phyloP scores from a whole-genome alignment of 2,113 vertebrate genomes.

The Riparia riparia region DNA sequence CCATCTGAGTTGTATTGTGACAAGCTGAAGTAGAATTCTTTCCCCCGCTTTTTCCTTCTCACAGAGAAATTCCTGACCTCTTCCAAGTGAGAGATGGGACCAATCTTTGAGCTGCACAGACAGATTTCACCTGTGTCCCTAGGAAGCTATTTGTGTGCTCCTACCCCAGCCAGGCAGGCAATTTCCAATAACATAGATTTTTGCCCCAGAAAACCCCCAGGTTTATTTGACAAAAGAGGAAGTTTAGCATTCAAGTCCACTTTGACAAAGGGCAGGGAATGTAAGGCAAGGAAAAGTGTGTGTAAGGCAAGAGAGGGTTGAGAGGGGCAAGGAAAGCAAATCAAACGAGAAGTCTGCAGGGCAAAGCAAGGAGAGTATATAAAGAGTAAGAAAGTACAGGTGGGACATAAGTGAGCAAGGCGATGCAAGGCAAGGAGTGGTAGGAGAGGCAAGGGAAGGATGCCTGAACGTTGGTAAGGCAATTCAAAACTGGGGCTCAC shows the following conservation, averaged over 20 bases:
- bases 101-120: not conserved
- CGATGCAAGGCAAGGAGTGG: not conserved
- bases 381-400: not conserved
- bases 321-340: not conserved
- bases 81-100: not conserved
- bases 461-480: fast-evolving
- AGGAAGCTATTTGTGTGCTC: not conserved
- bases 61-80: not conserved
- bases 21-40: not conserved
- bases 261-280: not conserved
- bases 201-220: not conserved
- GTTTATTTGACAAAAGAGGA: not conserved
- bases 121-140: not conserved
- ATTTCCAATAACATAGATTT: not conserved
- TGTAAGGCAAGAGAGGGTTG: not conserved
- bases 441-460: not conserved
- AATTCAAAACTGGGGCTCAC: not conserved
- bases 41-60: not conserved
- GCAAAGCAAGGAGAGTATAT: not conserved
- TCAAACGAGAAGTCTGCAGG: not conserved
- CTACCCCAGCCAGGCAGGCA: not conserved
- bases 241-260: not conserved
- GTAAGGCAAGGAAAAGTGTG: not conserved
- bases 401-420: too few relatives aligned
- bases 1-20: not conserved